Conservation (phyloP, 2,888 invertebrate species). For the Ectropis crepuscularia region DNA sequence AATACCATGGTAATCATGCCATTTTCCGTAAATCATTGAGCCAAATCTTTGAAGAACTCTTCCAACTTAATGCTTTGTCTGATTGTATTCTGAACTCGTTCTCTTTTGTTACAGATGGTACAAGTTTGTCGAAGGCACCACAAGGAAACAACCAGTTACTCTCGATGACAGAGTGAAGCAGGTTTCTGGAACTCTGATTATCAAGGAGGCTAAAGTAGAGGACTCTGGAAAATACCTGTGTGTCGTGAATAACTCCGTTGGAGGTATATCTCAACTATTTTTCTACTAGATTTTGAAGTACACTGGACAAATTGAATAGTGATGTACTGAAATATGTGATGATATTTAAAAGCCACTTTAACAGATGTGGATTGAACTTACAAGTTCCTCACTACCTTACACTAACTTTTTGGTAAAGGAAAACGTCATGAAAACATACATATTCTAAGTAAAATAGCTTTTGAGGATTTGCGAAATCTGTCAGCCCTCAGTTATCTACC, state of each 20-base stretch:
- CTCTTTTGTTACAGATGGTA: constrained; percentile 94
- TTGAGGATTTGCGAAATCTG: too few species aligned
- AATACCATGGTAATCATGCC: neutral
- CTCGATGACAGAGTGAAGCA: constrained; percentile 95
- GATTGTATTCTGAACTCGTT: constrained; percentile 57
- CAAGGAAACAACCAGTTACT: constrained; percentile 94
- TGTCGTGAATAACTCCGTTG: constrained; percentile 97
- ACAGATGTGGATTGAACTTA: too few species aligned
- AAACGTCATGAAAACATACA: too few species aligned
- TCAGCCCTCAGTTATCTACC: too few species aligned
- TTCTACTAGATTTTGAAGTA: too few species aligned
- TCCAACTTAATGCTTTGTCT: neutral
- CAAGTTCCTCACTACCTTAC: too few species aligned
- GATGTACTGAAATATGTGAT: too few species aligned
- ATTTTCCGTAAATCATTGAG: constrained; percentile 7
- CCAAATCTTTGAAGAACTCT: constrained; percentile 1
- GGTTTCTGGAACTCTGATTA: constrained; percentile 96
- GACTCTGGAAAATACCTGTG: constrained; percentile 98
- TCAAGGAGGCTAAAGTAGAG: constrained; percentile 94
- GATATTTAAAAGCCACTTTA: too few species aligned
- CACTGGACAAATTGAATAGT: too few species aligned
- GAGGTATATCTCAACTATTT: constrained; percentile 76
- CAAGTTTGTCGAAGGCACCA: constrained; percentile 95
- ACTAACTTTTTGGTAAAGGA: too few species aligned
- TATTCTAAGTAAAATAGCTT: too few species aligned